Conservation (phyloP, 2,113 vertebrate species). For the Benitochromis conjunctus region DNA sequence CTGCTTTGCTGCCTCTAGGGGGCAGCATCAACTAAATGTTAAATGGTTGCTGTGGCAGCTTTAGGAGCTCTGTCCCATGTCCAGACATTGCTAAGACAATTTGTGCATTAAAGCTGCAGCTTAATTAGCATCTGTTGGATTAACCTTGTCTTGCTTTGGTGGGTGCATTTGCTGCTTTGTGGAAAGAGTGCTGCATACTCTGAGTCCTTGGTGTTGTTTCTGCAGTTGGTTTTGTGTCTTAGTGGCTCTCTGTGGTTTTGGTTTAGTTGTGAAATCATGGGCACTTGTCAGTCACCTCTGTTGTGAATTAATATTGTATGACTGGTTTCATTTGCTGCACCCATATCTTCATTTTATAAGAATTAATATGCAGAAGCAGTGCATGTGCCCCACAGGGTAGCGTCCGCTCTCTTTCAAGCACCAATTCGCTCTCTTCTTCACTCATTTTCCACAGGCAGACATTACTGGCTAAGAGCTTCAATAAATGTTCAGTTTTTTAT, state of each 20-base stretch:
- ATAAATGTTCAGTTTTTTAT: constrained; percentile 59
- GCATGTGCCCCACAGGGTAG: neutral
- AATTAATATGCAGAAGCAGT: neutral
- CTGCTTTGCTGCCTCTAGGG: constrained; percentile 55
- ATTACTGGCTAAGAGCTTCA: constrained; percentile 42
- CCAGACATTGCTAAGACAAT: neutral
- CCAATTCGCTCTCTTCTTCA: neutral
- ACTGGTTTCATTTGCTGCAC: neutral
- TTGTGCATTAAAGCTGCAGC: neutral
- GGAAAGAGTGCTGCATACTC: neutral
- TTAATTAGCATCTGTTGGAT: neutral
- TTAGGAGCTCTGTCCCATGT: neutral
- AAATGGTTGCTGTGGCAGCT: neutral
- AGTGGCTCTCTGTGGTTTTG: neutral
- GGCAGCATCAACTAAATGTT: constrained; percentile 60
- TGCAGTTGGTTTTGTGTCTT: neutral
- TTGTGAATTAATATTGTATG: neutral
- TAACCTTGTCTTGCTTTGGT: neutral
- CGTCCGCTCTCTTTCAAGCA: constrained; percentile 1
- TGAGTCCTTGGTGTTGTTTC: neutral
- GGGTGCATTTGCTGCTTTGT: neutral
- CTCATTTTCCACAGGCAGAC: constrained; percentile 20
- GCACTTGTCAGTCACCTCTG: neutral
- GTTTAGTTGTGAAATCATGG: neutral
- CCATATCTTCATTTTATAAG: neutral